These are phyloP conservation scores for Austrolebias charrua DNA, from an alignment of 2,797 vertebrate genomes.

Conservation along the genomic window DNA sequence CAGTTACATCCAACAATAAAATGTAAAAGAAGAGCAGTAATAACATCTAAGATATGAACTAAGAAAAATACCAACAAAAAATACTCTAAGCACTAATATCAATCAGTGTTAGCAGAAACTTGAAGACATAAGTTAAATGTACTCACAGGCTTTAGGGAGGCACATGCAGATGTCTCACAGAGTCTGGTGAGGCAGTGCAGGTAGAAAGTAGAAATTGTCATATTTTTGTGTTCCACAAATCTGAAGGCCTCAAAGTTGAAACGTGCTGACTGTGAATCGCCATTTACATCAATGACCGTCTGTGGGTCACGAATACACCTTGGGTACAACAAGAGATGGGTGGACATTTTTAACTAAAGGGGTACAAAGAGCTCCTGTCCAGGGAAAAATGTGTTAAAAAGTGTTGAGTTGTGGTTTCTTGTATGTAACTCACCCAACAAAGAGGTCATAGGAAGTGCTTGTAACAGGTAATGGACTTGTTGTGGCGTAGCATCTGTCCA, in stretches of 20 bases:
- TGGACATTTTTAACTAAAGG: background rate
- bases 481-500: constrained; percentile 76
- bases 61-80: too few relatives aligned
- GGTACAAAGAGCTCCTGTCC: background rate
- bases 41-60: too few relatives aligned
- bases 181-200: constrained; percentile 75
- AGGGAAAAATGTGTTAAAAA: background rate
- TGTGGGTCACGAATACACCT: constrained; percentile 65
- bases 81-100: too few relatives aligned
- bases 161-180: constrained; percentile 69
- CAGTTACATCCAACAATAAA: too few relatives aligned
- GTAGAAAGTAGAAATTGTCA: constrained; percentile 73
- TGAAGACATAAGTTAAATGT: rapidly evolving
- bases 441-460: constrained; percentile 65
- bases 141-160: constrained; percentile 65
- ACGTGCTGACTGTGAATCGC: constrained; percentile 46
- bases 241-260: constrained; percentile 79
- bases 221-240: constrained; percentile 73
- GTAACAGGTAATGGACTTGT: constrained; percentile 35
- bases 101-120: background rate
- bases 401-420: background rate
- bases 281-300: constrained; percentile 62
- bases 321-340: constrained; percentile 6
- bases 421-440: constrained; percentile 73
- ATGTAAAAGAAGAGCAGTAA: too few relatives aligned